Evolutionary conservation across 2,797 vertebrate genomes (phyloP), one percentile per base, ranked within the genome.

Genomic region (Pteropus rufus): DNA sequence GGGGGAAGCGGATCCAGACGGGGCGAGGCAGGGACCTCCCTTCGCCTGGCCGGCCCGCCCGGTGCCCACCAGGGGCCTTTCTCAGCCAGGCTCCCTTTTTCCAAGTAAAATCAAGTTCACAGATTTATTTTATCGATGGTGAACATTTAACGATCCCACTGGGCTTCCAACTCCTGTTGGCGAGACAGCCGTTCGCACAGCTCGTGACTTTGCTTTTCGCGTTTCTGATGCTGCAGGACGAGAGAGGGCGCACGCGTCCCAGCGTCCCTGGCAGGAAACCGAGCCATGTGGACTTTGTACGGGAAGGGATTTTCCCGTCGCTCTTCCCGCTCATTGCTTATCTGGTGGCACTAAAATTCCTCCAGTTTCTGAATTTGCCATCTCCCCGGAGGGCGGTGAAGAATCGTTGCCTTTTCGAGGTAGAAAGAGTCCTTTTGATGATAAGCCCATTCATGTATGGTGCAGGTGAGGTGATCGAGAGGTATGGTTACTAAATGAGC

Each of bases 41-140:
- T 82, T 88, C 16, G 3, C 54, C 92, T 95, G 90, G 14, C 7
- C 75, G 41, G 36, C 93, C 31, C 88, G 0, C 44, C 39, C 0
- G 10, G 31, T 23, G 77, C 93, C 81, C 86, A 94, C 82, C 31
- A 52, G 89, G 95, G 84, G 52, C 18, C n/a, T 3, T 0, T 31
- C 29, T 60, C 39, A 75, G 16, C n/a, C 52, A 19, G 54, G 19
- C 46, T 76, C 75, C 86, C 24, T 92, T 92, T 2, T 87, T 97
- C 95, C 94, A 93, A 96, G 97, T 73, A 73, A 96, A 97, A 89
- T 87, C 89, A 95, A 97, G 95, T 76, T 49, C 64, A 62, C n/a
- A 75, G 77, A 52, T 54, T 34, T 39, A 36, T 62, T 90, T 84
- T 92, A 95, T 97, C 21, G 92, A 96, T 94, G 87, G 93, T 31